Evolutionary conservation across 2,888 invertebrate species (phyloP), one percentile per base, ranked within the genome.

Genomic region (Scaeva pyrastri): DNA sequence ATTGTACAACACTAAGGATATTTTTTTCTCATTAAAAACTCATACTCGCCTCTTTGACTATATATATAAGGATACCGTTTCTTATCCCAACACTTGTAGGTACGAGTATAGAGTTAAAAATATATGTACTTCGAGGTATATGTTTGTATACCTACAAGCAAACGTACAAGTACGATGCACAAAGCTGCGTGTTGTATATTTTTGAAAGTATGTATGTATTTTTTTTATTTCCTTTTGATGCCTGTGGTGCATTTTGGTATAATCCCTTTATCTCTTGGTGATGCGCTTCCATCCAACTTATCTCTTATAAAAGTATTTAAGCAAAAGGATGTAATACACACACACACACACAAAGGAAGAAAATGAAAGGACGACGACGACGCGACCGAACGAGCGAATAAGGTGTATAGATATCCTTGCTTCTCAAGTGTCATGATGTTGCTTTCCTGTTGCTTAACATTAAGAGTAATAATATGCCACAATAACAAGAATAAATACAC

Each of bases 391-490:
- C 16, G 58, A 56, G 8, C 11, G 19, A 43, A 70, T 74, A 58
- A 43, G 23, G 19, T 31, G 39, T 80, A 19, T 8, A n/a, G n/a
- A n/a, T 36, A 48, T 76, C 31, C 75, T 73, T 60, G 60, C 21
- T 21, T 60, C 80, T 66, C 73, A 78, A 86, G 86, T 86, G 82
- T 86, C 82, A 77, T 77, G 82, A 80, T 80, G 80, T 76, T 80
- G 80, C 70, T 77, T 82, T 81, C 82, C 77, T 86, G 77, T 82
- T 86, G 81, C 86, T 81, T 41, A 82, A 82, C 77, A 74, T 64
- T 73, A 77, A 77, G 70, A 77, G 64, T 73, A 77, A 81, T 76
- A 81, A 81, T n/a, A n/a, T 77, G 64, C 75, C 66, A 71, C 66
- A 75, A 78, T 58, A 62, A 66, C 19, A 84, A 56, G 11, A 48